Evolutionary conservation across 2,888 invertebrate species (phyloP), one percentile per base, ranked within the genome.

Genomic region (Mycalesis mineus): DNA sequence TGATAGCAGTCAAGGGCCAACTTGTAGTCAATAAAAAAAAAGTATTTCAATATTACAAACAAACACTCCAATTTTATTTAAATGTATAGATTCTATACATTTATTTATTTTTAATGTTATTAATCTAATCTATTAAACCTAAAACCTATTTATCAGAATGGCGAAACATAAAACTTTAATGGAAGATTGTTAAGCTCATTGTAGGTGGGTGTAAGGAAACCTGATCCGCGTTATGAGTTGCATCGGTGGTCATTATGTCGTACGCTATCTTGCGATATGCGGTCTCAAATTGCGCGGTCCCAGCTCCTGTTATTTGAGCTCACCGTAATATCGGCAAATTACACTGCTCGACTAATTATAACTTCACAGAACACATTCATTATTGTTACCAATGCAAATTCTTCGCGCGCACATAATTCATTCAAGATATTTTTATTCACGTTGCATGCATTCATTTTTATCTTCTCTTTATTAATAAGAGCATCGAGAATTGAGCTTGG

Each of bases 291-390:
- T 79, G 80, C 80, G 76, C 77, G 64, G 68, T 73, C 80, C 75
- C 77, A 74, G 77, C 82, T 82, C 78, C 82, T 86, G 82, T 84
- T 83, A 87, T 88, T 87, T 84, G 74, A 77, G 69, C 69, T 71
- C 67, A 69, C 64, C 69, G 72, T 86, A 87, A 87, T 88, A 75
- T 72, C 74, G 64, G 81, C 73, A 84, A 88, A 88, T 88, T 88
- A 86, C 73, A 87, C 78, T 65, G 73, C 72, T 68, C 65, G 65
- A 67, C 66, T 80, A 83, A 82, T 84, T 22, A 22, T 22, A 22
- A 22, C 22, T 22, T 2, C 22, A 22, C 22, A 22, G 22, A 22
- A 22, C 5, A 22, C 22, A 22, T 22, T 22, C 68, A 61, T 64
- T 76, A 78, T 73, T 73, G 71, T 70, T 73, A 76, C 67, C 71